Evolutionary conservation across 2,113 vertebrate genomes (phyloP), one percentile per base, ranked within the genome.

Genomic region (Coryphaenoides rupestris): DNA sequence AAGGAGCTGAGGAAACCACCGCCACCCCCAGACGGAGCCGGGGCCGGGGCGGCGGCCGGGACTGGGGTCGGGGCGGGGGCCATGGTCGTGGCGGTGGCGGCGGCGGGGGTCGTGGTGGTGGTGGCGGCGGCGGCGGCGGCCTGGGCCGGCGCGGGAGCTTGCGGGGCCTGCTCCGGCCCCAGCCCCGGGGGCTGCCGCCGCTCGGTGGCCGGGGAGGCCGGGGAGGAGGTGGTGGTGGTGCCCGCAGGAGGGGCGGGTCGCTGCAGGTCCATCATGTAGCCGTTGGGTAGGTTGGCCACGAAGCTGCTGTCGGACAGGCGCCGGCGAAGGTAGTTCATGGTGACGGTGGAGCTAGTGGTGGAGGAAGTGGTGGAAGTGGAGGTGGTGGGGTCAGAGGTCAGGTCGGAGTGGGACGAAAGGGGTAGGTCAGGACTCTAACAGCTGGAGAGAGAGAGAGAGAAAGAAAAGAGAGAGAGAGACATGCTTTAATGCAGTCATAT

Each of bases 251-350:
- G 85, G 74, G 93, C 92, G 0, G 82, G 92, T 62, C 93, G 89
- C 83, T 98, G 95, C 65, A 96, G 82, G 76, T 98, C 96, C 78
- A 94, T 92, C 96, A 98, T 98, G 85, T 98, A 99, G 83, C 95
- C 95, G 1, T 97, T 98, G 64, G 96, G 97, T 65, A 98, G 89
- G 79, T 98, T 98, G 57, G 96, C 93, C 80, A 99, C 94, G 0
- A 98, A 98, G 81, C 96, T 99, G 66, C 97, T 99, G 88, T 99
- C 97, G 0, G 96, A 98, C 13, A 98, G 92, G 58, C 96, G 95
- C 16, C 96, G 89, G 55, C 96, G 91, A 74, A 98, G 94, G 90
- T 98, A 99, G 90, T 98, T 98, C 95, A 98, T 99, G 69, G 66
- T 73, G 47, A n/a, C n/a, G 40, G 74, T 60, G 21, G 69, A 55